phyloP scores from a whole-genome alignment of 1,140 invertebrate species.

The Lasioglossum albipes region DNA sequence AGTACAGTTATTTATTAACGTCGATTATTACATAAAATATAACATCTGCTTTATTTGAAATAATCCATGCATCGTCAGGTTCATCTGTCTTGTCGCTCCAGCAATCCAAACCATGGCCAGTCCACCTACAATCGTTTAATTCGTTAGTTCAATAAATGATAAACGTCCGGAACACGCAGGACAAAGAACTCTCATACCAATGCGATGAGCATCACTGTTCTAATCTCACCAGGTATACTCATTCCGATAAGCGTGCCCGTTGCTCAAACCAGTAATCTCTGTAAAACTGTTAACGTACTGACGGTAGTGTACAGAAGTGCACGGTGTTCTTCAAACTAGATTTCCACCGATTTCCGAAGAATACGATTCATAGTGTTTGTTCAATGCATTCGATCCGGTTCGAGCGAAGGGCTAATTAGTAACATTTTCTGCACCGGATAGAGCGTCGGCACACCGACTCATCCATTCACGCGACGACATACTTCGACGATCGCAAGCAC shows the following conservation, averaged over 20 bases:
- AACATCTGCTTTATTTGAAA: too few species aligned
- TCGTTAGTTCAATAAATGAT: too few species aligned
- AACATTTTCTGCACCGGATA: not conserved
- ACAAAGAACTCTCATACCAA: not conserved
- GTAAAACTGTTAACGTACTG: too few species aligned
- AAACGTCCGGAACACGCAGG: too few species aligned
- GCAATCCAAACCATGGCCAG: too few species aligned
- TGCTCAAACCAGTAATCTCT: not conserved
- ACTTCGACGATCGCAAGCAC: constrained; percentile 38
- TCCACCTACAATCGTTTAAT: too few species aligned
- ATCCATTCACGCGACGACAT: constrained; percentile 53
- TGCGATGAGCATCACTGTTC: constrained; percentile 17
- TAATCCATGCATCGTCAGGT: too few species aligned
- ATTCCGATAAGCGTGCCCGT: constrained; percentile 22
- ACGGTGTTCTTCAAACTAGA: too few species aligned
- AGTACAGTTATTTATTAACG: too few species aligned
- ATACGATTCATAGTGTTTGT: not conserved
- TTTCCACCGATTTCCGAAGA: not conserved
- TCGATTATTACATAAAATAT: too few species aligned
- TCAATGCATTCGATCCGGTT: not conserved
- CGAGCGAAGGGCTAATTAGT: not conserved
- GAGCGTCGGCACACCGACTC: not conserved
- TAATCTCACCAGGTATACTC: constrained; percentile 48
- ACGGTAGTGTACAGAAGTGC: too few species aligned
- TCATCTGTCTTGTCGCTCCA: too few species aligned